Percentiles rank a stretch among this genome's conserved stretches.
Evolutionary conservation across 2,113 vertebrate species (phyloP).

Genomic region (Passer domesticus): DNA sequence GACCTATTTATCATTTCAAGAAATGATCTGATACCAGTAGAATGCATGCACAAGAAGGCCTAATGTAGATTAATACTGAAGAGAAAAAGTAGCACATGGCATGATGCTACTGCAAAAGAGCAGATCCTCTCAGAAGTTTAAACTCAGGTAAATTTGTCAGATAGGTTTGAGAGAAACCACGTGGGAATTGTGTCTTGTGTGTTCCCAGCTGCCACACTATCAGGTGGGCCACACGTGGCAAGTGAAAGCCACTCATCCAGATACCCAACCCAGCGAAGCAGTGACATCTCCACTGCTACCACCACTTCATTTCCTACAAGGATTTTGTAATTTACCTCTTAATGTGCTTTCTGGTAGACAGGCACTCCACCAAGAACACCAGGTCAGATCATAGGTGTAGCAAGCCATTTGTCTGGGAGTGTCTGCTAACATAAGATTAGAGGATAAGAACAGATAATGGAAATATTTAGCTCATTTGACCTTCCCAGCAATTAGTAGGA

Average conservation of each 20-base stretch:
- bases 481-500: neutral
- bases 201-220: neutral
- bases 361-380: neutral
- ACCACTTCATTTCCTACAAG: neutral
- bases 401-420: neutral
- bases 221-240: neutral
- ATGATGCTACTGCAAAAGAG: neutral
- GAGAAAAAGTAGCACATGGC: neutral
- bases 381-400: neutral
- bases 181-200: neutral
- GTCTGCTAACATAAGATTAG: neutral
- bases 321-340: neutral
- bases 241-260: neutral
- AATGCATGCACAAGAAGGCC: neutral
- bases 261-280: neutral
- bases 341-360: neutral
- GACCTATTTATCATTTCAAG: neutral
- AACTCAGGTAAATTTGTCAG: neutral
- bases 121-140: neutral
- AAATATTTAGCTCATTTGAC: neutral
- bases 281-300: neutral
- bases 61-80: neutral
- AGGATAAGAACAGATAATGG: neutral
- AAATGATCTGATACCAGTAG: neutral
- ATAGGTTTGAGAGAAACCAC: neutral